phyloP scores from a whole-genome alignment of 2,797 vertebrate genomes.

The Trematomus bernacchii region DNA sequence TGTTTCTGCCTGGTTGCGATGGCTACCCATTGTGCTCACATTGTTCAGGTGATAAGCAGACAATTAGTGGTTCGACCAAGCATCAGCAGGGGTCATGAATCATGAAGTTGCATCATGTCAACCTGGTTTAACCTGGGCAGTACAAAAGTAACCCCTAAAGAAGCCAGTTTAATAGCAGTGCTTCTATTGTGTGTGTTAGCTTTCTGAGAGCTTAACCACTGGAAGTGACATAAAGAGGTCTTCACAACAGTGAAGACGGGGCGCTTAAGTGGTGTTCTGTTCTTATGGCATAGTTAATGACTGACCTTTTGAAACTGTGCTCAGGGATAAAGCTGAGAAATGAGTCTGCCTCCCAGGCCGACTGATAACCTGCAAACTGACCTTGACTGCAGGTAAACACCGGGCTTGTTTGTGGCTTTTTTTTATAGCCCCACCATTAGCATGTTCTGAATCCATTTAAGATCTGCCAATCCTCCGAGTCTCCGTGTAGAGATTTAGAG shows the following conservation, averaged over 20 bases:
- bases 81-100: conserved; percentile 81
- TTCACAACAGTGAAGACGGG: conserved; percentile 64
- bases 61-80: conserved; percentile 79
- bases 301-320: conserved; percentile 81
- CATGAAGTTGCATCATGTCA: conserved; percentile 69
- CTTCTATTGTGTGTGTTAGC: conserved; percentile 42
- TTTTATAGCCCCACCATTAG: conserved; percentile 57
- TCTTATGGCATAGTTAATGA: conserved; percentile 79
- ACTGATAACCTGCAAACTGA: conserved; percentile 79
- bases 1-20: conserved; percentile 52
- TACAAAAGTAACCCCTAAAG: conserved; percentile 74
- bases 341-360: conserved; percentile 68
- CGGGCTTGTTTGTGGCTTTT: conserved; percentile 80
- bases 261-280: conserved; percentile 52
- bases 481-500: conserved; percentile 60
- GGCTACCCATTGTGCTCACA: conserved; percentile 72
- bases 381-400: conserved; percentile 86
- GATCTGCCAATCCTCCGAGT: conserved; percentile 50
- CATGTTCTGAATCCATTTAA: conserved; percentile 53
- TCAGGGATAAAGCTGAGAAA: conserved; percentile 76
- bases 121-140: conserved; percentile 57
- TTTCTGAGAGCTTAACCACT: conserved; percentile 56
- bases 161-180: conserved; percentile 59
- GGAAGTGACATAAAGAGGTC: conserved; percentile 72
- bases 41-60: conserved; percentile 79